These are phyloP conservation scores for Lasioglossum oenotherae DNA, from an alignment of 2,888 invertebrate species.

Conservation along the genomic window DNA sequence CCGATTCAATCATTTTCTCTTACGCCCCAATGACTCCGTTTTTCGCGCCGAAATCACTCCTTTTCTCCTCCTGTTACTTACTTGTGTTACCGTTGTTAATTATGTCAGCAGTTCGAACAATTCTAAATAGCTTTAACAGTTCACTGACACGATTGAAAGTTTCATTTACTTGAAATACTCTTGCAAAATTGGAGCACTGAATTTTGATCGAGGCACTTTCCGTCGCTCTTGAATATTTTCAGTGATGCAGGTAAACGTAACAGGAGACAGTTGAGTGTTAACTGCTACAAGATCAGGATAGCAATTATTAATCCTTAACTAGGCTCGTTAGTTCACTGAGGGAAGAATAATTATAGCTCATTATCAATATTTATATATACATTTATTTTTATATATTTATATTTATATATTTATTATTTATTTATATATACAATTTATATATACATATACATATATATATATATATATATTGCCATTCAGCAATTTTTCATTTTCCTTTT, in stretches of 20 bases:
- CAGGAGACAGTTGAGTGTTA: not conserved
- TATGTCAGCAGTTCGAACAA: not conserved
- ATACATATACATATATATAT: too few species aligned
- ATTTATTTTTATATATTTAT: too few species aligned
- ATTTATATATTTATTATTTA: too few species aligned
- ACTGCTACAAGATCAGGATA: not conserved
- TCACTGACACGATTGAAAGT: too few species aligned
- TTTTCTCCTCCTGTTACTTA: not conserved
- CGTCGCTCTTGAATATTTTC: not conserved
- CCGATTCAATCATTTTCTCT: not conserved
- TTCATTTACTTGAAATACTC: too few species aligned
- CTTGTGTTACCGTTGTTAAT: too few species aligned
- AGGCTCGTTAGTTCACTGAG: not conserved
- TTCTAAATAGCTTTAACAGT: too few species aligned
- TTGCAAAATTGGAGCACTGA: not conserved
- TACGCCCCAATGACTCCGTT: not conserved
- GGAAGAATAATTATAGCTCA: not conserved
- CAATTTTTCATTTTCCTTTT: not conserved
- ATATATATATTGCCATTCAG: not conserved
- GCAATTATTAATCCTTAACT: not conserved
- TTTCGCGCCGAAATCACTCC: not conserved
- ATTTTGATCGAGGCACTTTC: too few species aligned
- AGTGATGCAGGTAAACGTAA: not conserved
- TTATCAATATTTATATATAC: too few species aligned
- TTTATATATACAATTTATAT: too few species aligned